Base-by-base conservation (phyloP, 1,140 invertebrate genomes). In the Dreissena rostriformis region DNA sequence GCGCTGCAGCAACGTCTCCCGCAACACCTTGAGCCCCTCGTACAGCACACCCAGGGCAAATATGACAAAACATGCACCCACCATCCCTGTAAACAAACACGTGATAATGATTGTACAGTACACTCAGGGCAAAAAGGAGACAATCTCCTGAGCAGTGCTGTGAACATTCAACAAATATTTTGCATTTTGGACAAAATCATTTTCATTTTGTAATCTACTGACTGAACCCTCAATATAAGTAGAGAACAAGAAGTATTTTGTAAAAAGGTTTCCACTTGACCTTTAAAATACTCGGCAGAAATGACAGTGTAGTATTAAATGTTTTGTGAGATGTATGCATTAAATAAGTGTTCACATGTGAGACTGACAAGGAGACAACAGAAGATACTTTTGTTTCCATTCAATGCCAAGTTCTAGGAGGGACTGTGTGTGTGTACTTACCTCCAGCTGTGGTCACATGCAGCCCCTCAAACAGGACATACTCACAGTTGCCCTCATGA, bases 1-100 rank as follows among this genome's bases (percentile, higher is more conserved):
- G 82, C 78, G 84, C 24, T 87, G 87, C 14, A 91, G 83, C 17
- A 92, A 82, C 8, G 85, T 49, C 57, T 92, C 91, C 19, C 91
- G 65, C 0, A 89, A 55, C 28, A 88, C 90, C 93, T 98, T 98
- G 0, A 98, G 94, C 19, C 97, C 97, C 94, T 98, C 98, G 91
- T 98, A 98, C 22, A 98, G 94, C 14, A 97, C 94, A 0, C 96
- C 97, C 92, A 98, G 95, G 61, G 98, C 94, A 90, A 98, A 96
- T 57, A 98, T 97, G 49, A 96, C 97, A 65, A 98, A 95, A 92
- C 97, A 96, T 0, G 97, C 97, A 0, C 96, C 97, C 53, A 98
- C 94, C 77, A 98, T 94, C 51, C 96, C 93, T 94, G 86, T 7
- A 87, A 87, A 84, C 53, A 75, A 74, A 70, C 28, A 82, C 84